A percentile compares a stretch with the other conserved stretches of the same genome.
Evolutionary conservation across 2,888 invertebrate genomes (phyloP).

Genomic region (Yponomeuta malinellus): DNA sequence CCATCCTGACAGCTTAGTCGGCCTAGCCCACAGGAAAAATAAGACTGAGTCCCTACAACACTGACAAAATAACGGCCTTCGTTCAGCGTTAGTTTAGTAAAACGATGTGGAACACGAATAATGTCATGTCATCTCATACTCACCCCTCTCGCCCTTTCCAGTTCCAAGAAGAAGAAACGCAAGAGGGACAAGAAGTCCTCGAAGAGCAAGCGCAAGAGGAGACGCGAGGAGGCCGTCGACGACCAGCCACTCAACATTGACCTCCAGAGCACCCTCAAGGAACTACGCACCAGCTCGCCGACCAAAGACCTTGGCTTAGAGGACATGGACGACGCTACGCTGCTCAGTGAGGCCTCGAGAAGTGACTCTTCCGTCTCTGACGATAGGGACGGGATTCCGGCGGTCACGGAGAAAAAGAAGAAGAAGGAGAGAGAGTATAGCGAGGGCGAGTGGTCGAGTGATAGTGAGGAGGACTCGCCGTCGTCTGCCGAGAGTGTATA

Average conservation of each 20-base stretch:
- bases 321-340: slow-evolving; percentile 28
- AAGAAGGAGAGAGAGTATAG: slow-evolving; percentile 54
- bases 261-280: slow-evolving; percentile 52
- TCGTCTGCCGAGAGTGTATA: slow-evolving; percentile 29
- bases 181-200: slow-evolving; percentile 57
- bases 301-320: slow-evolving; percentile 44
- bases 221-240: slow-evolving; percentile 24
- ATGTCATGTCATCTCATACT: too few relatives aligned
- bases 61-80: too few relatives aligned
- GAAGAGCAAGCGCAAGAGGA: slow-evolving; percentile 45
- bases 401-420: slow-evolving; percentile 27
- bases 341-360: slow-evolving; percentile 22
- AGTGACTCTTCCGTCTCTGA: slow-evolving; percentile 30
- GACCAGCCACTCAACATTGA: slow-evolving; percentile 43
- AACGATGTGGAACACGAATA: too few relatives aligned
- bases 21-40: too few relatives aligned
- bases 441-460: slow-evolving; percentile 69
- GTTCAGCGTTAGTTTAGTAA: too few relatives aligned
- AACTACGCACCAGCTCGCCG: slow-evolving; percentile 51
- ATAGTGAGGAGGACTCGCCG: slow-evolving; percentile 50
- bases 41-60: too few relatives aligned
- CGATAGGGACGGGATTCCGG: slow-evolving; percentile 28
- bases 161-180: slow-evolving; percentile 53
- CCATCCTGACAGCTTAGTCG: too few relatives aligned
- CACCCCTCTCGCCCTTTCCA: slow-evolving; percentile 25